Evolutionary conservation across 2,888 invertebrate genomes (phyloP), one percentile per base, ranked within the genome.

Genomic region (Stramonita haemastoma): DNA sequence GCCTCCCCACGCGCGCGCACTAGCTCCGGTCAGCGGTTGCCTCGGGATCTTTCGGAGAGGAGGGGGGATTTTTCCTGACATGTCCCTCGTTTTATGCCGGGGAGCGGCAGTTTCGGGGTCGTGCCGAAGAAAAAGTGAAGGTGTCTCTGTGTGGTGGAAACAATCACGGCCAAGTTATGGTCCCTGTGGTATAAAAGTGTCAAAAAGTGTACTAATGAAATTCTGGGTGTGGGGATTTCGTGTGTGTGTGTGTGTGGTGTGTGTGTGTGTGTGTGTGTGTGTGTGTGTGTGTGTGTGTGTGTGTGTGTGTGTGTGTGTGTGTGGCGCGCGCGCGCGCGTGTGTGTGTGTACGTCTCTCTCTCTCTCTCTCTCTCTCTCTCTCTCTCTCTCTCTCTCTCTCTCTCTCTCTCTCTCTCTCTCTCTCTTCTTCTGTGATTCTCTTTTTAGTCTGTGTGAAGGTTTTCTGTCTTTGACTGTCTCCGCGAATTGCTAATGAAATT

Each of bases 351-450:
- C n/a, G n/a, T n/a, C n/a, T n/a, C n/a, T n/a, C n/a, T n/a, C n/a
- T n/a, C n/a, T n/a, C n/a, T n/a, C n/a, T n/a, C n/a, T n/a, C 8
- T 79, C 32, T 79, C 77, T 79, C 32, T 79, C 77, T 79, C 32
- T 79, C 77, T 79, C 77, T 79, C 77, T 79, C 77, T 79, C 77
- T 79, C 77, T 79, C 77, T 79, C 77, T 79, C 77, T 79, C 77
- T 79, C 77, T 79, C 77, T 79, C 29, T 32, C 29, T 79, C 11
- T 32, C 29, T 79, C 11, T 32, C 29, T 79, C 11, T 32, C 29
- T 79, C 29, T 79, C 29, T 79, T 5, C n/a, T n/a, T 73, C 17
- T 79, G 73, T 73, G n/a, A 11, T 26, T 73, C 22, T 73, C n/a
- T 73, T 26, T 60, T 60, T 60, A 60, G 22, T 1, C 60, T 15